Base-by-base conservation (phyloP, 2,888 invertebrate genomes). In the Oscheius sp. region DNA sequence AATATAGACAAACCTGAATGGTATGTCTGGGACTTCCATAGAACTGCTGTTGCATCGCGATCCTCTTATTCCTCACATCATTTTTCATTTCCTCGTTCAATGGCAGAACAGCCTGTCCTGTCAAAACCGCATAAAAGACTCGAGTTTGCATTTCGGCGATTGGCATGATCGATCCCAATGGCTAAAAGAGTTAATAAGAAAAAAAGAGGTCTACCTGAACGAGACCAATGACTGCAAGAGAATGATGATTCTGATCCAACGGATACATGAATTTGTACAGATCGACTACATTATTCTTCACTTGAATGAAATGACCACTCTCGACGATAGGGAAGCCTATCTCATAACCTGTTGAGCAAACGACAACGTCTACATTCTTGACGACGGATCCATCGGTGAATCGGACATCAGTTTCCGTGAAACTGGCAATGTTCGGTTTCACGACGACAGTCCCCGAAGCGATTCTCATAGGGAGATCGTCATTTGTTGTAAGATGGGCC, bases 381-480 rank as follows among this genome's bases (percentile, higher is more conserved):
- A 75, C 75, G 2, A 63, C 50, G 2, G 74, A 65, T 24, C 81
- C 82, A 62, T 82, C 81, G 14, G 79, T 74, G 68, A 81, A 82
- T 14, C 71, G 51, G 17, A 82, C 68, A 20, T 71, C 72, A 22
- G 50, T 71, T 14, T 73, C 74, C 0, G 74, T 73, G 72, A 82
- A 82, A 36, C 57, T 49, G 30, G 50, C 47, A 67, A 82, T 81
- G 67, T 75, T 74, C 41, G 81, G 76, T 64, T 81, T 80, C 14
- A 75, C 73, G 17, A 67, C 44, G 24, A 81, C 70, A 1, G 77
- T 80, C 41, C 81, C 81, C 51, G 83, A 85, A 67, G 87, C 84
- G 47, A 89, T 87, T 49, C 88, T 83, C 67, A 87, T 86, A 1
- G 88, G 88, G 2, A 89, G 82, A 32, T 88, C 88, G 76, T 89